Base-by-base conservation (phyloP, 1,140 invertebrate genomes). In the Arctopsyche grandis region DNA sequence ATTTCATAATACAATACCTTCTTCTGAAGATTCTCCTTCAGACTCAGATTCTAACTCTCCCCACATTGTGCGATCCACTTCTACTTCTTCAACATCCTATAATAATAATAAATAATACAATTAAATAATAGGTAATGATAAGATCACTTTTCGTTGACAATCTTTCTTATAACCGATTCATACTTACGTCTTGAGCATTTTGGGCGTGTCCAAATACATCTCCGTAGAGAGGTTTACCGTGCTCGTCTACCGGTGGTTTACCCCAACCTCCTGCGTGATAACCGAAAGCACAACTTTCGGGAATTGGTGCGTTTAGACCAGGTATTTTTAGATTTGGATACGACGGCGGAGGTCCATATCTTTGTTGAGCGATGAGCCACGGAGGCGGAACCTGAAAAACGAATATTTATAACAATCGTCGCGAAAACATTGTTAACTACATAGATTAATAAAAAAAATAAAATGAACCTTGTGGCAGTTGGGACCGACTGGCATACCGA, bases 251-350 rank as follows among this genome's bases (percentile, higher is more conserved):
- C 0, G 99, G 99, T n/a, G 99, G 99, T 88, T 99, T 99, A 73
- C 98, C 98, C 98, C 98, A 99, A 66, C 98, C 98, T 48, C 97
- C 98, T 0, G 98, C 98, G 90, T 99, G 98, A 87, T 99, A 99
- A 29, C 98, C 98, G 88, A 99, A 99, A 0, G 97, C 95, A 86
- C 98, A 99, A 7, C 95, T 94, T 83, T 99, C 97, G 0, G 97
- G 97, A 84, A 98, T 98, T 0, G 96, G 95, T 12, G 96, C 96
- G 87, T 98, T 98, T 0, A 99, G 89, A 0, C 93, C 94, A 10
- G 98, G 96, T 84, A 99, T 98, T 88, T 99, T 99, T 0, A 99
- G 89, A 89, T 99, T 99, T 0, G 99, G 99, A 89, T 99, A 99
- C 56, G 97, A 99, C 0, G 99, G 99, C 4, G 99, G 99, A 5